Evolutionary conservation across 2,113 vertebrate species (phyloP), one percentile per base, ranked within the genome.

Genomic region (Limnothrissa miodon): DNA sequence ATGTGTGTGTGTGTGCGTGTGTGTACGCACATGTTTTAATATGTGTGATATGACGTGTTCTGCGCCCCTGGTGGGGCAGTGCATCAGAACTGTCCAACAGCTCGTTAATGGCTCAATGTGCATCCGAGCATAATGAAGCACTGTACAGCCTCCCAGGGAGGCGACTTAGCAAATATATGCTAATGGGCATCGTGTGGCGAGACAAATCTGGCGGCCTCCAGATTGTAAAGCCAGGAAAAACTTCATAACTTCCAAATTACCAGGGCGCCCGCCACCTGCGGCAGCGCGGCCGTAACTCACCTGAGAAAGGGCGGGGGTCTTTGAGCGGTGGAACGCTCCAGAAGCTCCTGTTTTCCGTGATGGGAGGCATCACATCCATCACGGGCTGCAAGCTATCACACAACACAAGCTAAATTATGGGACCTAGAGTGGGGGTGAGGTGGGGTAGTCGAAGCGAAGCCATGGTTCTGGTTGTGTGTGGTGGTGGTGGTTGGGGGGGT

Each of bases 111-210:
- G 80, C 51, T 62, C 39, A 25, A 46, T 81, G 42, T 46, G 39
- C 74, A 39, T 56, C 19, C 79, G 80, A 80, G 70, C 89, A 86
- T 89, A 90, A 90, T 81, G 53, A 85, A 89, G 88, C 80, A 90
- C 85, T 48, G 59, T 66, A 86, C 88, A 92, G 83, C 44, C 17
- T 78, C 82, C 45, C 15, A 51, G 86, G 90, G 87, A 86, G 74
- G 83, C 81, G 82, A 85, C 87, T 88, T 89, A 88, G 86, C 87
- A 89, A 89, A 92, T 89, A 84, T 84, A 88, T 88, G 87, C 87
- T 90, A 92, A 93, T 90, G 85, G 91, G 88, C 86, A 78, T 83
- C 90, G 84, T 53, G 78, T 89, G 88, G 90, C 70, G 89, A 82
- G 86, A 87, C 89, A 91, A 91, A 92, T 92, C 87, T 85, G 87